Base-by-base conservation (phyloP, 2,888 invertebrate genomes). In the Dicycla oo region DNA sequence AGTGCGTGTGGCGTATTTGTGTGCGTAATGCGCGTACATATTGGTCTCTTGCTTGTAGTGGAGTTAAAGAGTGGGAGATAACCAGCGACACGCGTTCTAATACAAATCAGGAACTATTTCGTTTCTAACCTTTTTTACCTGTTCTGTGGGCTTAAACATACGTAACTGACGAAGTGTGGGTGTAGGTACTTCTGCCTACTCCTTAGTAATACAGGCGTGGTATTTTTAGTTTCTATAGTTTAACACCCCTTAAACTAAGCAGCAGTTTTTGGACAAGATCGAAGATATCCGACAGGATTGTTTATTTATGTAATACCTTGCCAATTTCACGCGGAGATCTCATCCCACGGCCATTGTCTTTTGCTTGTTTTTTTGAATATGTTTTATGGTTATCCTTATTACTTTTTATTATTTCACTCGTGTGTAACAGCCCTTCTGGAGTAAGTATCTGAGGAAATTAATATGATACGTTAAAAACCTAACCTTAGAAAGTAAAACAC, bases 391-490 rank as follows among this genome's bases (percentile, higher is more conserved):
- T 63, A 67, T 54, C 34, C 57, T 57, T 81, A 43, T 73, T 73
- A 58, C 26, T 72, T 66, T 70, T 64, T 57, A 57, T 60, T 30
- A 64, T 56, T 49, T 69, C 69, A 60, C 67, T 73, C 13, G 81
- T 75, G 49, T 71, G 80, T 56, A 63, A 47, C 58, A 71, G 66
- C 51, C 70, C 80, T 71, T 73, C 73, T 69, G 60, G 53, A 54
- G 70, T 73, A 77, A 73, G 68, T 34, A 78, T 77, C 80, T 80
- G 81, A 65, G 69, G 26, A 81, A 73, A 57, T 65, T 4, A 74
- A 81, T 47, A n/a, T 26, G 11, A 63, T 56, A 40, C 38, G 18
- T 69, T 78, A 63, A 67, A 65, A 73, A 54, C 38, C 30, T 54
- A 68, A 43, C 18, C 10, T 18, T 38, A 26, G 20, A 53, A 45